A percentile compares a stretch with the other conserved stretches of the same genome.
These are phyloP conservation scores for Drosophila sturtevanti DNA, from an alignment of 1,140 invertebrate genomes.

Conservation along the genomic window DNA sequence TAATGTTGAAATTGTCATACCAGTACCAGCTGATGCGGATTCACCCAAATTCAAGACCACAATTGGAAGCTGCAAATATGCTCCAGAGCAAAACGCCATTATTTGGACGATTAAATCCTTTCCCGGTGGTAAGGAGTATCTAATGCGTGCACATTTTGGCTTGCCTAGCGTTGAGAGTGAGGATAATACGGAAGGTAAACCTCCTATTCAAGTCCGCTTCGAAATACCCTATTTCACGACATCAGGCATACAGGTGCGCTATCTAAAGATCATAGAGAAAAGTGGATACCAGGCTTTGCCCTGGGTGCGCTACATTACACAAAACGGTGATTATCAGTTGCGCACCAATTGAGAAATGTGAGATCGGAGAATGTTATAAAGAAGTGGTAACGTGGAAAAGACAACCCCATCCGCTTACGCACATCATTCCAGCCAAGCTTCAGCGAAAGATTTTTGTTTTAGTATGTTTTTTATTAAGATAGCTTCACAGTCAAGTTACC, in stretches of 20 bases:
- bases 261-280: constrained; percentile 99
- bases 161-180: constrained; percentile 98
- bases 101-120: constrained; percentile 99
- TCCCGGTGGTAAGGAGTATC: constrained; percentile 99
- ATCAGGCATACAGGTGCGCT: constrained; percentile 98
- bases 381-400: background rate
- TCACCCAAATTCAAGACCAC: constrained; percentile 99
- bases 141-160: constrained; percentile 99
- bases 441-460: constrained; percentile 39
- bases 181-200: constrained; percentile 95
- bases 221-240: constrained; percentile 99
- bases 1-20: constrained; percentile 99
- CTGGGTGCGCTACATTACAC: constrained; percentile 99
- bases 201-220: constrained; percentile 99
- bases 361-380: background rate
- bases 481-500: constrained; percentile 44
- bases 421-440: constrained; percentile 74
- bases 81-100: constrained; percentile 98
- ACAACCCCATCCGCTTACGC: background rate
- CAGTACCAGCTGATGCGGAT: constrained; percentile 98
- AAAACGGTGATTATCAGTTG: constrained; percentile 99
- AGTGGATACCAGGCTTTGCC: constrained; percentile 99
- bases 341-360: constrained; percentile 90
- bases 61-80: constrained; percentile 98
- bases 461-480: constrained; percentile 37